Evolutionary conservation across 2,888 invertebrate species (phyloP).

Genomic region (Lasioglossum lativentre): DNA sequence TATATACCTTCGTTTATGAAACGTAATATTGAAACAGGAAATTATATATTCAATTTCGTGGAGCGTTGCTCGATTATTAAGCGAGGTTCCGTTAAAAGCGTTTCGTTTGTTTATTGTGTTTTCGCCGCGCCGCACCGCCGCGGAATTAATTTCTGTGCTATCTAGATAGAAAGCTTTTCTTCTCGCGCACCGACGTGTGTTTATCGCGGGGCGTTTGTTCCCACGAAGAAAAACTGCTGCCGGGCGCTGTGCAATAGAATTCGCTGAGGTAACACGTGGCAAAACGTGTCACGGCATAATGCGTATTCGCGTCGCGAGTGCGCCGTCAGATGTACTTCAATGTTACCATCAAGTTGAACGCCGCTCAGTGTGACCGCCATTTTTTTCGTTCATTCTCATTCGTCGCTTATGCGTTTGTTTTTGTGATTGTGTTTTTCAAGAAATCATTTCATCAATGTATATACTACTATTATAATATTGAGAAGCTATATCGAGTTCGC

Average conservation of each 20-base stretch:
- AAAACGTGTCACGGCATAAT: constrained; percentile 36
- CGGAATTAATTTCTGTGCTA: constrained; percentile 33
- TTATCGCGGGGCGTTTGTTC: background rate
- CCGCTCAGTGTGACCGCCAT: background rate
- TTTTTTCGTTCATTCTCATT: no score
- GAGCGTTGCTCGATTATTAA: constrained; percentile 26
- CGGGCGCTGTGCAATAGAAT: constrained; percentile 11
- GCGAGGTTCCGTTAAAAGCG: constrained; percentile 34
- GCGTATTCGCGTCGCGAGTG: background rate
- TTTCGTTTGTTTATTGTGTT: constrained; percentile 37
- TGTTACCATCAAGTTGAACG: constrained; percentile 1
- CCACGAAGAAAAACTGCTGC: constrained; percentile 15
- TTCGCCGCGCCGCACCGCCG: background rate
- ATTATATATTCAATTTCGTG: constrained; percentile 14
- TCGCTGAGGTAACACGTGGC: constrained; percentile 17
- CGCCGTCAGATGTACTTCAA: background rate
- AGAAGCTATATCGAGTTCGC: no score
- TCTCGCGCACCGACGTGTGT: background rate
- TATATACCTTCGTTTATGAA: background rate
- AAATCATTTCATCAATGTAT: no score
- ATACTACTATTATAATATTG: no score
- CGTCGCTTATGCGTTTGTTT: no score
- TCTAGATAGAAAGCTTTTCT: constrained; percentile 32
- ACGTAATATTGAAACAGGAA: constrained; percentile 4
- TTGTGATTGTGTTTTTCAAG: no score